These are phyloP conservation scores for Papilio glaucus DNA, from an alignment of 1,140 invertebrate species.

Conservation along the genomic window DNA sequence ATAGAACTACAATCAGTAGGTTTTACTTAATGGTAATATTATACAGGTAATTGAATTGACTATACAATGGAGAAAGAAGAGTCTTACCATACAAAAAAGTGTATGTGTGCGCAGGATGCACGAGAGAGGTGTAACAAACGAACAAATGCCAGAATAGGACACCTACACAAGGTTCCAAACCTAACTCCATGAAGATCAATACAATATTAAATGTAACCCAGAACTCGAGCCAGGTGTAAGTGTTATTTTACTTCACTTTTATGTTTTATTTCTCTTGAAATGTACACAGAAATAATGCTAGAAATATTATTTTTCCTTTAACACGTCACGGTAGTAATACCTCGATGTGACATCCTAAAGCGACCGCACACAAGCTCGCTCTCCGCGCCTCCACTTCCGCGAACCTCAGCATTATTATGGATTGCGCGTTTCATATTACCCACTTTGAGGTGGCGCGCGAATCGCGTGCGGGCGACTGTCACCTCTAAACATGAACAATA, in stretches of 20 bases:
- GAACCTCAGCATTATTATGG: slow-evolving; percentile 67
- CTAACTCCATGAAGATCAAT: no score
- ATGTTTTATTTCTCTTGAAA: neutral
- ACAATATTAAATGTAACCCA: no score
- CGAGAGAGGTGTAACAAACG: no score
- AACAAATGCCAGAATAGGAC: no score
- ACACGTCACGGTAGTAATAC: slow-evolving; percentile 34
- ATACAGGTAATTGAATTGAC: no score
- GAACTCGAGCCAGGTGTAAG: no score
- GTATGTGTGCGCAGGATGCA: no score
- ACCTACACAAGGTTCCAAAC: no score
- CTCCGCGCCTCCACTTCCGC: slow-evolving; percentile 61
- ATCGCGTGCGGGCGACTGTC: slow-evolving; percentile 1
- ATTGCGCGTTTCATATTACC: slow-evolving; percentile 60
- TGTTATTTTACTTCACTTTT: neutral
- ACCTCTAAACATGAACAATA: slow-evolving; percentile 32
- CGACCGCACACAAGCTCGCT: slow-evolving; percentile 41
- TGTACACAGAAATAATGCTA: neutral
- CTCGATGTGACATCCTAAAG: slow-evolving; percentile 30
- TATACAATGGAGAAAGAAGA: no score
- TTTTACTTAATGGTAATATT: no score
- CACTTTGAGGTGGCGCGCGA: slow-evolving; percentile 22
- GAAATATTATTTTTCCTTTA: neutral
- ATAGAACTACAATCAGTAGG: no score
- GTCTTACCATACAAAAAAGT: no score